Percentiles rank a stretch among this genome's conserved stretches.
Evolutionary conservation across 37 sponge, comb jelly and placozoan genomes (phyloP).

Genomic region (Chondrilla cf. caribensis): DNA sequence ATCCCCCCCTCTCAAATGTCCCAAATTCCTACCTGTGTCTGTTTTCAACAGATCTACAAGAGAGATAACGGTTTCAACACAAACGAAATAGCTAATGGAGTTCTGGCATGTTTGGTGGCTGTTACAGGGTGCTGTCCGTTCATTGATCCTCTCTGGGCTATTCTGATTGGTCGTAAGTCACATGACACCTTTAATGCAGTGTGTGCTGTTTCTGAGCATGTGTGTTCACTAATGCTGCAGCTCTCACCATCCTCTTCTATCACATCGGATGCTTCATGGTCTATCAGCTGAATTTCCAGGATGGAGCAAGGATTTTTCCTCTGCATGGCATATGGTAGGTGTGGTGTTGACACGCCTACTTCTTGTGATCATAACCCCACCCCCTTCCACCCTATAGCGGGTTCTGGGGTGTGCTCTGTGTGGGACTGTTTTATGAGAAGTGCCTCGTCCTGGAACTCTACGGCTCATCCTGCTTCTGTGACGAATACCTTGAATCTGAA

Average conservation of each 20-base stretch:
- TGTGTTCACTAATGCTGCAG: too few relatives aligned
- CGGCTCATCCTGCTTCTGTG: conserved; percentile 66
- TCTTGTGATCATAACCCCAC: too few relatives aligned
- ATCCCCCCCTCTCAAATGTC: neutral
- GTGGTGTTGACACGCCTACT: too few relatives aligned
- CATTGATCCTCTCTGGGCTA: conserved; percentile 58
- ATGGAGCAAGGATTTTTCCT: conserved; percentile 86
- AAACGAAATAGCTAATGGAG: conserved; percentile 86
- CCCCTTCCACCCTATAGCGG: conserved; percentile 43
- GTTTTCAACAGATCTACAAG: conserved; percentile 46
- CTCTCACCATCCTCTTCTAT: conserved; percentile 55
- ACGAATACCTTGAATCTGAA: neutral
- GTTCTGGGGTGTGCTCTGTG: conserved; percentile 78
- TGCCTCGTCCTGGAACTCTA: conserved; percentile 65
- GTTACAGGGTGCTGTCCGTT: conserved; percentile 84
- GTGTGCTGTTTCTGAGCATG: neutral
- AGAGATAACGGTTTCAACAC: conserved; percentile 70
- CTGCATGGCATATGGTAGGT: conserved; percentile 79
- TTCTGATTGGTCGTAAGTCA: conserved; percentile 68
- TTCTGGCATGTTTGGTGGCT: conserved; percentile 75
- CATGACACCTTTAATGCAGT: neutral
- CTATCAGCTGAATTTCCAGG: conserved; percentile 48
- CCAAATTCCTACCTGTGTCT: neutral
- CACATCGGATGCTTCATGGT: conserved; percentile 70
- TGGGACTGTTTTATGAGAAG: conserved; percentile 51